Base-by-base conservation (phyloP, 92 coral and sea anemone species). In the Actinernus sp. region DNA sequence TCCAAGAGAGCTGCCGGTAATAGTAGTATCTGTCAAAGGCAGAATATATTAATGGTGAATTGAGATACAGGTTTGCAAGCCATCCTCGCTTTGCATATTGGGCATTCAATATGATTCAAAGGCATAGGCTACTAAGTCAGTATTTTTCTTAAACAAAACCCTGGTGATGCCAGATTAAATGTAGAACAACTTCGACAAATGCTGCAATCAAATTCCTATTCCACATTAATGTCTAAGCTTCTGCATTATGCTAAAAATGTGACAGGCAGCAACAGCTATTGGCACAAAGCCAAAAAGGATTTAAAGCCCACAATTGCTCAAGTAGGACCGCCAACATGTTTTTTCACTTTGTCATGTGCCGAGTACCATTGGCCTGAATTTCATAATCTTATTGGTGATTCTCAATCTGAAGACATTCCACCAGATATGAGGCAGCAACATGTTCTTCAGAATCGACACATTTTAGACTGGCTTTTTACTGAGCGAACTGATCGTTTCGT, bases 1-100 rank as follows among this genome's bases (percentile, higher is more conserved):
- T n/a, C 85, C 90, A 16, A 68, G 46, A 39, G 90, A 83, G 55
- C 64, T 76, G 17, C 85, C 84, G 38, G 71, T 68, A 40, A 68
- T 75, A 59, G 61, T 79, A 19, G 55, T 80, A 5, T 36, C 41
- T 34, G 41, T 34, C 41, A 34, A 14, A 6, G 8, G 80, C 65
- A 25, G 90, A 84, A 58, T 50, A 63, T 63, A 7, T 43, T 33
- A 59, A 85, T 62, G 86, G 43, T 26, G 43, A 71, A 33, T 78
- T 86, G 91, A 46, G 53, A 1, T 85, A 85, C 27, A 78, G 91
- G 54, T 85, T 85, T 85, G 91, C 82, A 49, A 54, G 71, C 36
- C 86, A 85, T 56, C 86, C 82, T n/a, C 53, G 91, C 37, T 78
- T 85, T 85, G 82, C 81, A 18, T 85, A 85, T 58, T 85, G 91